Base-by-base conservation (phyloP, 2,113 vertebrate species). In the Spermophilus dauricus region DNA sequence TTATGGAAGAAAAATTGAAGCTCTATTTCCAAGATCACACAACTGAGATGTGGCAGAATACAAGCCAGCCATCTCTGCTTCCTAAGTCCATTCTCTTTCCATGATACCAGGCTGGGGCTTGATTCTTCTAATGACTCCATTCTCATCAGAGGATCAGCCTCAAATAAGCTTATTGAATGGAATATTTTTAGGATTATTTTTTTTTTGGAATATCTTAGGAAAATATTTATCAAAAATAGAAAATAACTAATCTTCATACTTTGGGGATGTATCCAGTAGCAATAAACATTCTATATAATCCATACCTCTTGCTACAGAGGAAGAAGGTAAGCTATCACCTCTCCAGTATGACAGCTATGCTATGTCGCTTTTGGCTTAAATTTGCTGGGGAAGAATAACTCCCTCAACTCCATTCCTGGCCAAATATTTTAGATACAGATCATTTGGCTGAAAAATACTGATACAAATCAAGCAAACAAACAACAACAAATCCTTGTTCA, bases 221-320 rank as follows among this genome's bases (percentile, higher is more conserved):
- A 91, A 86, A 56, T 6, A 92, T 39, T 78, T 81, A 80, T 58
- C 75, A 24, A 85, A 90, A 96, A 84, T 4, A 85, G n/a, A 58
- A 26, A 86, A 75, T 80, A 67, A 16, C 4, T 61, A 53, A 85
- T 82, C 34, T 81, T 96, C 26, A 76, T 1, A 45, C 84, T 12
- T 56, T 63, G 16, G 67, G 22, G 7, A 3, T 89, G 80, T 81
- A 89, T 56, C 1, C 32, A 92, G 18, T 84, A 89, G 37, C 72
- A 18, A 80, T 45, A 73, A 91, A 39, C 18, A 89, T 56, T 22
- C 42, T 83, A 81, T 70, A 90, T 13, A 48, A 65, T 75, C 12
- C 53, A 24, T 81, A 69, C 63, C 4, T 94, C 72, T 88, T 58
- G 86, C 28, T 76, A 63, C 17, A 80, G 3, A 75, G 24, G 42